Conservation (phyloP, 2,888 invertebrate genomes). For the Ormyrus rosae region DNA sequence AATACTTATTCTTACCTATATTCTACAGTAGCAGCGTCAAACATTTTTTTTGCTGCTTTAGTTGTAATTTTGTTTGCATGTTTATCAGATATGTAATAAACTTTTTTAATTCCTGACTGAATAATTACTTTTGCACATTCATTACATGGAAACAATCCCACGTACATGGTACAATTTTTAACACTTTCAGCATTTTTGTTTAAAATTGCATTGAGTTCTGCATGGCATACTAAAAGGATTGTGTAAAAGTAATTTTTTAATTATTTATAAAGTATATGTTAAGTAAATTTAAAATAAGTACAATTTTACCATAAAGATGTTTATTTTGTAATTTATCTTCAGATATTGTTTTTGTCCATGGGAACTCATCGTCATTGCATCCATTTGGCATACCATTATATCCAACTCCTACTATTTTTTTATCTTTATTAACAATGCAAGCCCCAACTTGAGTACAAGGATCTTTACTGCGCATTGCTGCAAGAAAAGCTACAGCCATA, state of each 20-base stretch:
- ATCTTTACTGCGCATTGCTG: slow-evolving; percentile 96
- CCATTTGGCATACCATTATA: slow-evolving; percentile 98
- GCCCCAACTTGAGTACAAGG: slow-evolving; percentile 96
- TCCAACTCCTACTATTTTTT: slow-evolving; percentile 93
- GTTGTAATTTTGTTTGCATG: slow-evolving; percentile 82
- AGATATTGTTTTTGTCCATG: slow-evolving; percentile 86
- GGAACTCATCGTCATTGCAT: slow-evolving; percentile 91
- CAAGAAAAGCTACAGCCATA: slow-evolving; percentile 94
- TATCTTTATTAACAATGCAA: slow-evolving; percentile 91
- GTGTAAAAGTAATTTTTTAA: slow-evolving; percentile 12
- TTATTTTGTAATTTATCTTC: slow-evolving; percentile 84
- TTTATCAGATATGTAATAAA: slow-evolving; percentile 90
- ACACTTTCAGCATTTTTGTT: slow-evolving; percentile 91
- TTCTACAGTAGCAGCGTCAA: slow-evolving; percentile 85
- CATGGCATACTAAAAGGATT: slow-evolving; percentile 89
- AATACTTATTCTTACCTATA: slow-evolving; percentile 78
- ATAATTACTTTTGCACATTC: slow-evolving; percentile 98
- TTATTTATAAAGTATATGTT: background rate
- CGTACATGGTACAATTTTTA: slow-evolving; percentile 89
- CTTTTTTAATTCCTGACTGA: slow-evolving; percentile 90
- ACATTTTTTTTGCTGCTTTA: slow-evolving; percentile 88
- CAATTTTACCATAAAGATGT: slow-evolving; percentile 86
- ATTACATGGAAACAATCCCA: slow-evolving; percentile 96
- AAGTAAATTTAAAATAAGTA: background rate
- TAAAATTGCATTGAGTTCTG: slow-evolving; percentile 97